Conservation (phyloP, 2,888 invertebrate species). For the Thecocarcelia acutangulata region DNA sequence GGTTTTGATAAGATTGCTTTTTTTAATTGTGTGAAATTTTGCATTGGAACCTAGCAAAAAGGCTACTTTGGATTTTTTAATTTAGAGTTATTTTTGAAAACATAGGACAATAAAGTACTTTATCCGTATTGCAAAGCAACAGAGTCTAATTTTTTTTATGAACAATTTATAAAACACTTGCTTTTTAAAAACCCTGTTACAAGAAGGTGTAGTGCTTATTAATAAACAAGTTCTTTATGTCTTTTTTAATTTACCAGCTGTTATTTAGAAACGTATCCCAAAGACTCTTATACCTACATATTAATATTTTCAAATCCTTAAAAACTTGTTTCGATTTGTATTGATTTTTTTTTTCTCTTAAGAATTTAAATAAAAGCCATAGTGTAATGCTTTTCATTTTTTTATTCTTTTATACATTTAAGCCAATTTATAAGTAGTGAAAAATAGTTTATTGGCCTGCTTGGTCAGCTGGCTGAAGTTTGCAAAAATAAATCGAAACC, state of each 20-base stretch:
- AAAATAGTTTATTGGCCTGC: slow-evolving; percentile 65
- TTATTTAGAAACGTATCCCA: slow-evolving; percentile 6
- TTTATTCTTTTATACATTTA: slow-evolving; percentile 17
- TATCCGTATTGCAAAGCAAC: too few relatives aligned
- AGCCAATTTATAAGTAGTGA: slow-evolving; percentile 34
- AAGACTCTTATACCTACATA: slow-evolving; percentile 22
- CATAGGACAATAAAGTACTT: too few relatives aligned
- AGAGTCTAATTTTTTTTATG: too few relatives aligned
- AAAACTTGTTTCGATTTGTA: slow-evolving; percentile 34
- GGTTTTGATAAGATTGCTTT: too few relatives aligned
- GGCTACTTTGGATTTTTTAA: too few relatives aligned
- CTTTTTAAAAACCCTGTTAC: slow-evolving; percentile 2
- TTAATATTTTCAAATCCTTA: neutral
- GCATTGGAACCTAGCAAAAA: too few relatives aligned
- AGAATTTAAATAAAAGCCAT: slow-evolving; percentile 7
- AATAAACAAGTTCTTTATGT: slow-evolving; percentile 44
- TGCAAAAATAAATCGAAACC: slow-evolving; percentile 55
- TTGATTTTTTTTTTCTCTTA: slow-evolving; percentile 45
- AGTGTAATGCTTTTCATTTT: neutral
- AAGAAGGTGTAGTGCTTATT: slow-evolving; percentile 51
- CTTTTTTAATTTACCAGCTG: slow-evolving; percentile 55
- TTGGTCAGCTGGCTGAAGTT: slow-evolving; percentile 47
- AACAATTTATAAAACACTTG: neutral
- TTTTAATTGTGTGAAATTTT: too few relatives aligned
- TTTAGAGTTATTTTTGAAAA: too few relatives aligned